Percentiles rank a stretch among this genome's conserved stretches.
Conservation (phyloP, 2,888 invertebrate species). For the Nineta flava region DNA sequence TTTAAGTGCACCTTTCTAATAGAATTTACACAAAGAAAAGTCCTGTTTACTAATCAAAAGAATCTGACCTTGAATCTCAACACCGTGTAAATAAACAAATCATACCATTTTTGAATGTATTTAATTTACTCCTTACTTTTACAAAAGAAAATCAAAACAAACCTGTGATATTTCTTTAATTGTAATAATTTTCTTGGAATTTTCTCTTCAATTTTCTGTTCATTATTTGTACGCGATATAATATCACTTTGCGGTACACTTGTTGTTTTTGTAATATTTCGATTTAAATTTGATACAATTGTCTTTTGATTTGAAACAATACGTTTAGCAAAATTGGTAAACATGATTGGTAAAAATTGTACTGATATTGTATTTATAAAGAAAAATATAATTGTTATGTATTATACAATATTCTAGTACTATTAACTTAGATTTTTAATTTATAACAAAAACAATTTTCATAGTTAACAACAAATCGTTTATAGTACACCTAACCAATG, state of each 20-base stretch:
- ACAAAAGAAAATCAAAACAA: not conserved
- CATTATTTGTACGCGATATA: conserved; percentile 33
- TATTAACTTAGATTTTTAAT: too few species aligned
- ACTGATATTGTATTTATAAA: too few species aligned
- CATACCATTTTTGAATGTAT: too few species aligned
- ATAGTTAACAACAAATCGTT: too few species aligned
- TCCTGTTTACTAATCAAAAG: not conserved
- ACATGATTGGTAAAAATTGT: not conserved
- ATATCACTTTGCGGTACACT: conserved; percentile 43
- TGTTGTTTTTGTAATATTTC: conserved; percentile 42
- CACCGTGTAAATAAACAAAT: too few species aligned
- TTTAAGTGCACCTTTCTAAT: not conserved
- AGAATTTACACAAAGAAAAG: not conserved
- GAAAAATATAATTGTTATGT: too few species aligned
- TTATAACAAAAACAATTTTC: too few species aligned
- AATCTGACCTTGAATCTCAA: not conserved
- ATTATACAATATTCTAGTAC: too few species aligned
- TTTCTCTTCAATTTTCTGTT: conserved; percentile 23
- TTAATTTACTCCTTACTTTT: too few species aligned
- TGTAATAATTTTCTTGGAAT: conserved; percentile 32
- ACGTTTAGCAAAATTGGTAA: not conserved
- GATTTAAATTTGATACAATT: conserved; percentile 9
- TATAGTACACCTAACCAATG: too few species aligned
- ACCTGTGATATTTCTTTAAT: conserved; percentile 41
- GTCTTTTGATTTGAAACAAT: not conserved